Evolutionary conservation across 2,113 vertebrate species (phyloP).

Genomic region (Picathartes gymnocephalus): DNA sequence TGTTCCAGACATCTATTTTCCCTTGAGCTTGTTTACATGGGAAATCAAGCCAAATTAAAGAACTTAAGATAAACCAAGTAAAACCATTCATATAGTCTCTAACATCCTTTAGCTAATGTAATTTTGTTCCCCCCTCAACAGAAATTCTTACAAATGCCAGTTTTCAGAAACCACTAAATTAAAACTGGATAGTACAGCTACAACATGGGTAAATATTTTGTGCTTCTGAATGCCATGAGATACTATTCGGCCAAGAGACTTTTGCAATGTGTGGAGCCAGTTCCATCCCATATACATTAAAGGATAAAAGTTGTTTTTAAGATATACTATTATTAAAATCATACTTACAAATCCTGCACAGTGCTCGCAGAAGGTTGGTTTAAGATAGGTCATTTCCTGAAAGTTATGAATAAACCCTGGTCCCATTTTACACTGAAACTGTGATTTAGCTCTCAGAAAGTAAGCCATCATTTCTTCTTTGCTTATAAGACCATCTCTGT

Average conservation of each 20-base stretch:
- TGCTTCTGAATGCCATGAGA: background rate
- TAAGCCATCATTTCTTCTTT: conserved; percentile 99
- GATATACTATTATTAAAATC: background rate
- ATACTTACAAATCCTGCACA: conserved; percentile 97
- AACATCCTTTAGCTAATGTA: background rate
- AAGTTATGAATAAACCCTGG: conserved; percentile 96
- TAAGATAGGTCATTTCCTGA: conserved; percentile 97
- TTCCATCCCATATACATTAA: background rate
- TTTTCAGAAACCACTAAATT: background rate
- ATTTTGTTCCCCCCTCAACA: background rate
- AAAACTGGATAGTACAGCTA: background rate
- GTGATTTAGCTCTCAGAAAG: conserved; percentile 93
- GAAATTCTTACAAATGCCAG: background rate
- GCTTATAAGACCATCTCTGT: conserved; percentile 93
- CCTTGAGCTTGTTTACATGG: background rate
- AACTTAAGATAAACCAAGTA: conserved; percentile 3
- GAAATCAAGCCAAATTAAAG: conserved; percentile 41
- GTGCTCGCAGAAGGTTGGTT: conserved; percentile 97
- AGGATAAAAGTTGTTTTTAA: background rate
- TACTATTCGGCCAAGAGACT: background rate
- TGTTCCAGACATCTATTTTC: conserved; percentile 38
- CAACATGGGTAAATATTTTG: background rate
- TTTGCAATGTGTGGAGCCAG: background rate
- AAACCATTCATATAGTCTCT: background rate
- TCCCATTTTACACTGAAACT: conserved; percentile 95